Conservation (phyloP, 2,113 vertebrate genomes). For the Pseudopipra pipra region DNA sequence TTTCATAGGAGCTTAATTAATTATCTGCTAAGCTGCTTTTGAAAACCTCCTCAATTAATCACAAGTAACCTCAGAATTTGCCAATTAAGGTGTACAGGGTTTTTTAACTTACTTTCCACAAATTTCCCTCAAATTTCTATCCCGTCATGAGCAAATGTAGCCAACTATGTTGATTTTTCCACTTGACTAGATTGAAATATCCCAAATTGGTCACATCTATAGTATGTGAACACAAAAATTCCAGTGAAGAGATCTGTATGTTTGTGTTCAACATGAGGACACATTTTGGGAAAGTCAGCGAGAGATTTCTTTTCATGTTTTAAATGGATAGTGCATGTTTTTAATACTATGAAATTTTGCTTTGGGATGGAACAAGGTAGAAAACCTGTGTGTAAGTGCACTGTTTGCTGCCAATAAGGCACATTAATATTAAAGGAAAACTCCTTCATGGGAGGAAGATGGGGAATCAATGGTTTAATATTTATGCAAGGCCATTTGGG, state of each 20-base stretch:
- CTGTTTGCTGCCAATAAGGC: not conserved
- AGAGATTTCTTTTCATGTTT: not conserved
- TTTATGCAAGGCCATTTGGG: not conserved
- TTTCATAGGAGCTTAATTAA: constrained; percentile 28
- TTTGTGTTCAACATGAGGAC: not conserved
- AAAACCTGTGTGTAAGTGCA: not conserved
- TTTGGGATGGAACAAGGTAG: not conserved
- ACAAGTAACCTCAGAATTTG: not conserved
- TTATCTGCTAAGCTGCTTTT: constrained; percentile 23
- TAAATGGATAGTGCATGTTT: not conserved
- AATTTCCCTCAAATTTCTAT: not conserved
- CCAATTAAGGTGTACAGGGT: not conserved
- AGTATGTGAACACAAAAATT: too few species aligned
- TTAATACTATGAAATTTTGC: not conserved
- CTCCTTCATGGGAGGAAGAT: not conserved
- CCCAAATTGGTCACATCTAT: not conserved
- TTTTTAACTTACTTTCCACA: not conserved
- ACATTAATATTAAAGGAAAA: not conserved
- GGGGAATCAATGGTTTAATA: not conserved
- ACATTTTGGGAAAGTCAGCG: not conserved
- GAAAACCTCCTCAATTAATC: constrained; percentile 22
- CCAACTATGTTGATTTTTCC: not conserved
- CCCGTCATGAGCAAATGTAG: not conserved
- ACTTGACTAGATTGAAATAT: not conserved
- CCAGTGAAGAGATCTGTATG: not conserved